phyloP scores from a whole-genome alignment of 2,888 invertebrate genomes.

The Dione vanillae region DNA sequence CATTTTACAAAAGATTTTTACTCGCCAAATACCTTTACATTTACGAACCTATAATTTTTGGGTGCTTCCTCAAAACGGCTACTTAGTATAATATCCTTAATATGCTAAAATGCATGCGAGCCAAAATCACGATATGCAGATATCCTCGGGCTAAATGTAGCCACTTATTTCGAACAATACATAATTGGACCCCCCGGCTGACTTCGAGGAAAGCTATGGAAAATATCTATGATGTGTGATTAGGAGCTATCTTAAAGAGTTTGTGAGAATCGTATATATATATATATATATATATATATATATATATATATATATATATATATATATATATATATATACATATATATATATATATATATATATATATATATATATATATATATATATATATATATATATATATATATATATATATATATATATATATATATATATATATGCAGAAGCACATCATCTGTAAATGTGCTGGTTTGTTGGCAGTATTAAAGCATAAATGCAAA shows the following conservation, averaged over 20 bases:
- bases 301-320: too few relatives aligned
- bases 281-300: too few relatives aligned
- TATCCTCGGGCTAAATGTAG: not conserved
- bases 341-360: too few relatives aligned
- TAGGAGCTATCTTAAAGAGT: conserved; percentile 19
- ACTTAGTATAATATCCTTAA: conserved; percentile 31
- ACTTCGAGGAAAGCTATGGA: conserved; percentile 39
- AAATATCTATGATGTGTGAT: conserved; percentile 35
- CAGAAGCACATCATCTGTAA: too few relatives aligned
- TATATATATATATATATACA: too few relatives aligned
- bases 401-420: too few relatives aligned
- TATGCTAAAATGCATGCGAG: conserved; percentile 24
- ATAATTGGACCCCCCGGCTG: conserved; percentile 56
- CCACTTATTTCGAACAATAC: conserved; percentile 22
- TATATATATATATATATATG: too few relatives aligned
- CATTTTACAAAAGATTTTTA: not conserved
- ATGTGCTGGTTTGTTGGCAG: too few relatives aligned
- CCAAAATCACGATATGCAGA: conserved; percentile 13
- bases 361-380: too few relatives aligned
- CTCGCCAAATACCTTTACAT: not conserved
- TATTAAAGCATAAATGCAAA: too few relatives aligned
- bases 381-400: too few relatives aligned
- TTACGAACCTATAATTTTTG: conserved; percentile 17
- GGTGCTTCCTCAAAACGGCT: conserved; percentile 22
- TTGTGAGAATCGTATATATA: not conserved